Percentiles rank a stretch among this genome's conserved stretches.
Conservation (phyloP, 2,888 invertebrate genomes). For the Eupithecia exiguata region DNA sequence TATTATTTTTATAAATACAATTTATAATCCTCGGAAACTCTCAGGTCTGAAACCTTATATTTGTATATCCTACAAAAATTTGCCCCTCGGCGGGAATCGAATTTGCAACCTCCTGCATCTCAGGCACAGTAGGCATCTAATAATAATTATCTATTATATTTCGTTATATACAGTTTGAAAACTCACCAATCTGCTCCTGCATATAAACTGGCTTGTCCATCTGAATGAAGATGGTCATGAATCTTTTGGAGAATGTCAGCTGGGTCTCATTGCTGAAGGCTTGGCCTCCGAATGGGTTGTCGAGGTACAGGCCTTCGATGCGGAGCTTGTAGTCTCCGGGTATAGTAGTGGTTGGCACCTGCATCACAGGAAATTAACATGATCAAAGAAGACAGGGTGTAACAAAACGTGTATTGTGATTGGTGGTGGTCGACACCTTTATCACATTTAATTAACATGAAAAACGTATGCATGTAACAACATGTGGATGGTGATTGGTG, state of each 20-base stretch:
- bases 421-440: slow-evolving; percentile 86
- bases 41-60: no score
- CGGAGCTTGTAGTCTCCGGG: slow-evolving; percentile 92
- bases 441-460: background rate
- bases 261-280: slow-evolving; percentile 95
- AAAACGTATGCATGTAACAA: background rate
- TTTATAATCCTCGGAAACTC: no score
- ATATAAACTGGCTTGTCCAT: slow-evolving; percentile 97
- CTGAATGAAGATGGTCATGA: slow-evolving; percentile 98
- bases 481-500: no score
- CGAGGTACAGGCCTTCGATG: slow-evolving; percentile 91
- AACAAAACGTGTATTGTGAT: background rate
- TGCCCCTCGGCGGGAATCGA: no score
- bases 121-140: no score
- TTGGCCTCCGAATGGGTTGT: slow-evolving; percentile 91
- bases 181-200: slow-evolving; percentile 92
- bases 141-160: no score
- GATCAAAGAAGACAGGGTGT: background rate
- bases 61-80: no score
- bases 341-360: slow-evolving; percentile 93
- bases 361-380: background rate
- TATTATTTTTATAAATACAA: no score
- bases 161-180: no score
- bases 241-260: slow-evolving; percentile 92
- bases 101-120: no score